Base-by-base conservation (phyloP, 2,888 invertebrate species). In the Hypolimnas misippus region DNA sequence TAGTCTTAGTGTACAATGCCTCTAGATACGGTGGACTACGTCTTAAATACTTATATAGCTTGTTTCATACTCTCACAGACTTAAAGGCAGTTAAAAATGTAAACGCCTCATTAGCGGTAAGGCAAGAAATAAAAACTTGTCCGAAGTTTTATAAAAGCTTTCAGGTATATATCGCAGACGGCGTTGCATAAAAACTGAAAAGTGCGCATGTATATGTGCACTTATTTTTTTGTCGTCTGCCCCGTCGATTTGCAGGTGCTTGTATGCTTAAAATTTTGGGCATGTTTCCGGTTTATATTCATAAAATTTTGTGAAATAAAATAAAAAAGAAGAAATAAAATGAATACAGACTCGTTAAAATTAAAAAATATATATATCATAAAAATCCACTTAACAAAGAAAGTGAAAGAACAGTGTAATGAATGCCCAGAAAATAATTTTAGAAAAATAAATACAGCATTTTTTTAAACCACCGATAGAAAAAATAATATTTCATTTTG, bases 121-220 rank as follows among this genome's bases (percentile, higher is more conserved):
- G 29, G 52, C 49, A 60, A 52, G 53, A 56, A 60, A 49, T 60
- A 64, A 53, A 64, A 60, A 57, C 56, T 46, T 46, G 52, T 56
- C 52, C 40, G 31, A 53, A n/a, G 21, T 29, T 44, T 51, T 54
- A 38, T 49, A 61, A 57, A 61, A 29, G 53, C 50, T 60, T 65
- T 54, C 57, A 50, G 57, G 49, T 33, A 46, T 61, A 61, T 49
- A n/a, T n/a, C 38, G 21, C 14, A 25, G 52, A 31, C 21, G 35
- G 17, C 10, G 42, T 17, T 44, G 42, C n/a, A 51, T 51, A 35
- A 46, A 54, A 46, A 56, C 42, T 42, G 42, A 42, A 21, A 46
- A 46, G 44, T 19, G 44, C 10, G 19, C 12, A 25, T 29, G 5
- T n/a, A 25, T 51, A 12, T 31, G 14, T 50, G 17, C 38, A 14